Evolutionary conservation across 1,140 invertebrate species (phyloP), one percentile per base, ranked within the genome.

Genomic region (Neodiprion lecontei): DNA sequence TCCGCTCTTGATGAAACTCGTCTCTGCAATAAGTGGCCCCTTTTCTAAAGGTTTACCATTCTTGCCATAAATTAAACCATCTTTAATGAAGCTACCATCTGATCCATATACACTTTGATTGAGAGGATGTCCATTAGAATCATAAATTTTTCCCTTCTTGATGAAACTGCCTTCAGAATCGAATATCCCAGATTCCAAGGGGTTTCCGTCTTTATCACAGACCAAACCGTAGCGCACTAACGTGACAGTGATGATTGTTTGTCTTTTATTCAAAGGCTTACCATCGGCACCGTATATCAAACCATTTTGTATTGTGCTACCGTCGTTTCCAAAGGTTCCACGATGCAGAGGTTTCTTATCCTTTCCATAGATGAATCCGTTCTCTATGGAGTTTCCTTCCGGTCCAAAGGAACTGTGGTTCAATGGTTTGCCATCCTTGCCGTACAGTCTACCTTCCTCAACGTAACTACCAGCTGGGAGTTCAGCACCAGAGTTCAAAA

Each of bases 171-270:
- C 86, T 0, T 82, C 79, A 8, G 81, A 81, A 53, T 87, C 85
- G 49, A 86, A 88, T 48, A 75, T 79, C 10, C 85, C 86, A 9
- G 75, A 81, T 12, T 77, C 78, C 0, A 88, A 28, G 7, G 87
- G 87, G 72, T 82, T 84, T 0, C 86, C 86, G 68, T 88, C 82
- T n/a, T 85, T 79, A 8, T 78, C 85, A 65, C 74, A 86, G 7
- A 87, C 80, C 1, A 88, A 72, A 53, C 87, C 87, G 48, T 88
- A 88, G 11, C 85, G 81, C 1, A 88, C 83, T 0, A 80, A 80
- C 1, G 79, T 81, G 8, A 85, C 79, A 0, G 79, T 84, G 48
- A 87, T 80, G 2, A 83, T 74, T 0, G 85, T 80, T 1, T 83
- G 75, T 73, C 80, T 87, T 49, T 80, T 83, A 50, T 84, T 87